Evolutionary conservation across 2,113 vertebrate species (phyloP), one percentile per base, ranked within the genome.

Genomic region (Neotragus moschatus): DNA sequence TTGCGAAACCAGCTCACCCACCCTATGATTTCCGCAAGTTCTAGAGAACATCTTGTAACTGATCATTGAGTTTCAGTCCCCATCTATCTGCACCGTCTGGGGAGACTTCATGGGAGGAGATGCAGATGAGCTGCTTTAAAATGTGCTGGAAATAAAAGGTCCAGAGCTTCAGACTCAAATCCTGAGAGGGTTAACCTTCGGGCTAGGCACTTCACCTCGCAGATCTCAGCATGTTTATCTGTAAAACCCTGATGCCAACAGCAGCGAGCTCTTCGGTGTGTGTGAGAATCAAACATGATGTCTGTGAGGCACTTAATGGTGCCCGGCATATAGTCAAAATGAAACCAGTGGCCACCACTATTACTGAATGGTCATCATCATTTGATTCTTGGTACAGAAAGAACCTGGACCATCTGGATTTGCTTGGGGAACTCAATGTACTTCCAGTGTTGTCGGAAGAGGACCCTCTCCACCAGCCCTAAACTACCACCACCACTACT

Each of bases 1-100:
- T 94, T 92, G 94, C 75, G 2, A 88, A 96, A 45, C 96, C 97
- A 89, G 60, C 49, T 43, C 66, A n/a, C 95, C 85, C 91, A 60
- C 88, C 97, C 97, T 95, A 21, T 79, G 97, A 98, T 97, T 98
- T 98, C 91, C 3, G 23, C 96, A 92, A 92, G 94, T 96, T 97
- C 96, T 97, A 55, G 94, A 96, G 97, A 97, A 96, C 97, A 97
- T 97, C 95, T 97, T 93, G 90, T 92, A 75, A 97, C 90, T 85
- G 94, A 96, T 61, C 93, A 51, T 60, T 21, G 43, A 58, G 92
- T 93, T 87, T 92, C 94, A 47, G 33, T 90, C 81, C n/a, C 81
- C 79, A 8, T 93, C 70, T 94, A 53, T 90, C 90, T 90, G 96
- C 23, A 43, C 92, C 28, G 49, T 92, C 92, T 88, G 81, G 55